Base-by-base conservation (phyloP, 1,140 invertebrate species). In the Drosophila insularis region DNA sequence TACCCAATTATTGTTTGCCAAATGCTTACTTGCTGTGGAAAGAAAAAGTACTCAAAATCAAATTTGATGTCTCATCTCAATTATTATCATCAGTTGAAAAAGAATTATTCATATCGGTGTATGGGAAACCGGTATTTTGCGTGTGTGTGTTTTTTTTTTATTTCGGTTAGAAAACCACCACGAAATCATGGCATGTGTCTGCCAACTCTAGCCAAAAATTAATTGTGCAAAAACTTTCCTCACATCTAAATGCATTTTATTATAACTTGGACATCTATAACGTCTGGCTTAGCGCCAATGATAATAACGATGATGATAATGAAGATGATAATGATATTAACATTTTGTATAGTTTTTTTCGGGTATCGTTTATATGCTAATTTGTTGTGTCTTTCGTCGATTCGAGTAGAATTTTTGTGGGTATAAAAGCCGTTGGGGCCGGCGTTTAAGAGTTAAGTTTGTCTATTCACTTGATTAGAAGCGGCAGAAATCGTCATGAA, bases 171-270 rank as follows among this genome's bases (percentile, higher is more conserved):
- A 50, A 50, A 50, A 50, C 43, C 17, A 50, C 7, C 43, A 50
- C 43, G 17, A 50, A 19, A 50, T 50, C 17, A 11, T 50, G 17
- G 43, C 43, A 50, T 50, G 43, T 21, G 43, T 50, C 17, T 50
- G 17, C 17, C 43, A 50, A 21, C 17, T 50, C 17, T 50, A 50
- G 43, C 10, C 43, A 50, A 50, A 50, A 50, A 50, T 50, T 50
- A 50, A 50, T 50, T 50, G 43, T 50, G 17, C 43, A 50, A 50
- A 50, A 50, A 50, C 43, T 50, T 50, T 50, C 43, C 43, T 50
- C 43, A 50, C 17, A 21, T 50, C 17, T 50, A 50, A 50, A 21
- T 50, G 43, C 43, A 50, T 50, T 50, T 21, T 50, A 50, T 50
- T 50, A 50, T 50, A 50, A 11, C 17, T 50, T 21, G 10, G 43